Percentiles rank a stretch among this genome's conserved stretches.
phyloP scores from a whole-genome alignment of 64 coral and sea anemone genomes.

The Montipora efflorescens region DNA sequence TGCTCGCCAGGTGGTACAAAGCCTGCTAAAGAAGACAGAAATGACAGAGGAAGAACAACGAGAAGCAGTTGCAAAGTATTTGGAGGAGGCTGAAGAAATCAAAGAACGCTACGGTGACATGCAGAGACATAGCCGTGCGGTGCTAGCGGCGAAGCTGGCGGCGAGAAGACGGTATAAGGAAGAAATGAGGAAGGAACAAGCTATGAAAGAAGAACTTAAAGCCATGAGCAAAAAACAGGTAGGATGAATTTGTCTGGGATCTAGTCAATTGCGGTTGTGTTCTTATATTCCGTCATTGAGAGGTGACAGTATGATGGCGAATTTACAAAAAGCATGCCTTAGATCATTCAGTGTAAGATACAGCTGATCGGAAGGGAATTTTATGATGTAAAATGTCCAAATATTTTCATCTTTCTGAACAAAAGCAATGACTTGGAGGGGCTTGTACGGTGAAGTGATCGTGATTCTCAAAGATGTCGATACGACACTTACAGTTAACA shows the following conservation, averaged over 20 bases:
- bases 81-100: conserved; percentile 77
- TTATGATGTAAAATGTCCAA: too few relatives aligned
- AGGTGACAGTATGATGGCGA: too few relatives aligned
- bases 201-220: conserved; percentile 90
- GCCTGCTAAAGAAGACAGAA: conserved; percentile 72
- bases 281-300: too few relatives aligned
- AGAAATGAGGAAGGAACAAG: conserved; percentile 82
- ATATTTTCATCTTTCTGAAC: too few relatives aligned
- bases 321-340: too few relatives aligned
- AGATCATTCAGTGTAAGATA: too few relatives aligned
- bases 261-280: not conserved
- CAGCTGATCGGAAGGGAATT: too few relatives aligned
- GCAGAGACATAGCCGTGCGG: conserved; percentile 71
- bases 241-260: not conserved
- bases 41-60: conserved; percentile 84
- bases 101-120: conserved; percentile 67
- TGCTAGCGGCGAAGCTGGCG: conserved; percentile 91
- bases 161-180: conserved; percentile 89
- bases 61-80: conserved; percentile 64
- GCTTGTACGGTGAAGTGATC: not conserved
- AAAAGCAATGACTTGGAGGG: too few relatives aligned
- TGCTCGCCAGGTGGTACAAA: conserved; percentile 59
- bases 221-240: conserved; percentile 93
- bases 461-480: too few relatives aligned
- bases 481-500: too few relatives aligned